phyloP scores from a whole-genome alignment of 2,797 vertebrate genomes.

The Sebastes cheni region DNA sequence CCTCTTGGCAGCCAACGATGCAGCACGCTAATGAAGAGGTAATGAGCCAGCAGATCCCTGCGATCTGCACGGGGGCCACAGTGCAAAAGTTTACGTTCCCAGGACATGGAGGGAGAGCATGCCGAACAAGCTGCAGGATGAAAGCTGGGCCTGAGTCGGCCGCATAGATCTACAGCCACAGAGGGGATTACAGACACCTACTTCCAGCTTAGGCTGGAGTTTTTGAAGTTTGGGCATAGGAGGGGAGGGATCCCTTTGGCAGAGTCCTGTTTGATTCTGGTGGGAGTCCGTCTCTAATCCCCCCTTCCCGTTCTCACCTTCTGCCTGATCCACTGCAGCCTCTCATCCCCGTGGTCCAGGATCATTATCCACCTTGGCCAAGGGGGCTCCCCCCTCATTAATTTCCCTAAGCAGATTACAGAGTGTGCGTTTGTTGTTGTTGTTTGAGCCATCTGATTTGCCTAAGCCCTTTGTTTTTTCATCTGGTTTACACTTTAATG shows the following conservation, averaged over 20 bases:
- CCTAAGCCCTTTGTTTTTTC: slow-evolving; percentile 99
- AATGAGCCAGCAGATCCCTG: slow-evolving; percentile 77
- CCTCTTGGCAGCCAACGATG: slow-evolving; percentile 71
- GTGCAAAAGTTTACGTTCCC: slow-evolving; percentile 89
- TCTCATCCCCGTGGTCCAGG: slow-evolving; percentile 86
- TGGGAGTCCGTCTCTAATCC: slow-evolving; percentile 92
- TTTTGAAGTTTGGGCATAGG: slow-evolving; percentile 88
- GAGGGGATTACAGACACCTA: slow-evolving; percentile 89
- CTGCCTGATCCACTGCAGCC: slow-evolving; percentile 91
- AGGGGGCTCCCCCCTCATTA: slow-evolving; percentile 89
- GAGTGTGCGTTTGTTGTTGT: slow-evolving; percentile 96
- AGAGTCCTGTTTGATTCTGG: slow-evolving; percentile 91
- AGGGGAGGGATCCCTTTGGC: slow-evolving; percentile 89
- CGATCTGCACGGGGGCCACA: slow-evolving; percentile 76
- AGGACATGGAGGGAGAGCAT: slow-evolving; percentile 82
- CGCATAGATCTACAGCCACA: slow-evolving; percentile 90
- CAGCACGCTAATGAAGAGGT: slow-evolving; percentile 79
- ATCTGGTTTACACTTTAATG: slow-evolving; percentile 99
- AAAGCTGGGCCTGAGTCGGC: slow-evolving; percentile 84
- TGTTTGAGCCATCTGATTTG: slow-evolving; percentile 98
- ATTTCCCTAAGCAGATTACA: slow-evolving; percentile 99
- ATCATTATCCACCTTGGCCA: slow-evolving; percentile 85
- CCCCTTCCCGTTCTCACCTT: slow-evolving; percentile 93
- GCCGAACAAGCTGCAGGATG: slow-evolving; percentile 82
- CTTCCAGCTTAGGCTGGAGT: slow-evolving; percentile 87